These are phyloP conservation scores for Cerastis rubricosa DNA, from an alignment of 2,888 invertebrate genomes.

Conservation along the genomic window DNA sequence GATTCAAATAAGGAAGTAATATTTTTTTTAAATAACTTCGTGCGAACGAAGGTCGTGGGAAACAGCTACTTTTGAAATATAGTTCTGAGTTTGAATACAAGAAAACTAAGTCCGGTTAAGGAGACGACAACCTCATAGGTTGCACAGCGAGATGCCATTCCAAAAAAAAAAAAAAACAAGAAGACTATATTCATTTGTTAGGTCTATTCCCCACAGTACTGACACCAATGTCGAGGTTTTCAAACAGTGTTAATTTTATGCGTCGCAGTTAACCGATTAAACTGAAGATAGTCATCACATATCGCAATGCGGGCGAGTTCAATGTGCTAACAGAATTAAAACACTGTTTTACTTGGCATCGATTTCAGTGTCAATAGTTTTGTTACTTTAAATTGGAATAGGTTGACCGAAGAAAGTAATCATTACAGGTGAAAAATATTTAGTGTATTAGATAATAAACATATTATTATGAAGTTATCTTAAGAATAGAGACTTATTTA, in stretches of 20 bases:
- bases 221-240: constrained; percentile 37
- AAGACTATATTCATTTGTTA: neutral
- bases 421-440: neutral
- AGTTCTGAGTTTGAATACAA: neutral
- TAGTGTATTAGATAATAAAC: neutral
- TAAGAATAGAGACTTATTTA: too few species aligned
- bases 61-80: neutral
- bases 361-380: neutral
- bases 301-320: constrained; percentile 39
- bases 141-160: too few species aligned
- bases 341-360: neutral
- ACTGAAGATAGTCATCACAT: constrained; percentile 23
- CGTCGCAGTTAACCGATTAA: constrained; percentile 34
- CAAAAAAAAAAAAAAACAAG: too few species aligned
- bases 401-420: neutral
- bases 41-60: neutral
- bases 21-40: neutral
- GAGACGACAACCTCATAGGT: too few species aligned
- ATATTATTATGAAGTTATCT: neutral
- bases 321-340: constrained; percentile 7
- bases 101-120: too few species aligned
- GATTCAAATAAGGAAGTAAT: neutral
- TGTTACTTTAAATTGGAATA: neutral
- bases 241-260: constrained; percentile 20
- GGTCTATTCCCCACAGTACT: neutral